Percentiles rank a stretch among this genome's conserved stretches.
Evolutionary conservation across 2,797 vertebrate genomes (phyloP).

Genomic region (Varecia variegata): DNA sequence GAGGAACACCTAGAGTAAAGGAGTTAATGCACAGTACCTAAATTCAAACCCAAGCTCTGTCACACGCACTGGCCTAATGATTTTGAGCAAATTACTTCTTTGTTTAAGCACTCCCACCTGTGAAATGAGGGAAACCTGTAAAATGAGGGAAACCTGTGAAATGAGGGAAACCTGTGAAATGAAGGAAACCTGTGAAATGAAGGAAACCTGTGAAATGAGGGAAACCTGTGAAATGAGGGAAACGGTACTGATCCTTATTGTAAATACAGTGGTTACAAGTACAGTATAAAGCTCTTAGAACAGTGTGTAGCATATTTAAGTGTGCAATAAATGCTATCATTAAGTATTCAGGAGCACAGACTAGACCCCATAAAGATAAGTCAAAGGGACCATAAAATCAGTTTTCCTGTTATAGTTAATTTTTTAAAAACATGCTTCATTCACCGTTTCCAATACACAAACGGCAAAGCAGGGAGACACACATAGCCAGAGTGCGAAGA

Average conservation of each 20-base stretch:
- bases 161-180: neutral
- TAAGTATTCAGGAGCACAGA: neutral
- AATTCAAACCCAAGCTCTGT: neutral
- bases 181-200: neutral
- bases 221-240: neutral
- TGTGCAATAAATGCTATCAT: neutral
- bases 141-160: too few species aligned
- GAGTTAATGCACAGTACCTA: neutral
- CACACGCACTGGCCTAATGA: too few species aligned
- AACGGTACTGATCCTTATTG: neutral
- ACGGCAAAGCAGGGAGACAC: neutral
- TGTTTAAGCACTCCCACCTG: neutral
- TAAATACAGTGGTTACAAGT: neutral
- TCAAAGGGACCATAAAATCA: neutral
- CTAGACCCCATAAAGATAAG: neutral
- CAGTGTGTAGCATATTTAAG: neutral
- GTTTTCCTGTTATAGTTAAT: neutral
- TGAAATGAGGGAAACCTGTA: neutral
- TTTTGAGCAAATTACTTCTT: neutral
- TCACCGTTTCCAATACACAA: neutral
- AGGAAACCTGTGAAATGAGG: neutral
- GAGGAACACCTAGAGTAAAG: neutral
- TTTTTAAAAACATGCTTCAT: neutral
- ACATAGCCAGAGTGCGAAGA: neutral
- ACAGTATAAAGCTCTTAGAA: neutral